A percentile compares a stretch with the other conserved stretches of the same genome.
Evolutionary conservation across 2,888 invertebrate species (phyloP).

Genomic region (Archaeoteleia sp.): DNA sequence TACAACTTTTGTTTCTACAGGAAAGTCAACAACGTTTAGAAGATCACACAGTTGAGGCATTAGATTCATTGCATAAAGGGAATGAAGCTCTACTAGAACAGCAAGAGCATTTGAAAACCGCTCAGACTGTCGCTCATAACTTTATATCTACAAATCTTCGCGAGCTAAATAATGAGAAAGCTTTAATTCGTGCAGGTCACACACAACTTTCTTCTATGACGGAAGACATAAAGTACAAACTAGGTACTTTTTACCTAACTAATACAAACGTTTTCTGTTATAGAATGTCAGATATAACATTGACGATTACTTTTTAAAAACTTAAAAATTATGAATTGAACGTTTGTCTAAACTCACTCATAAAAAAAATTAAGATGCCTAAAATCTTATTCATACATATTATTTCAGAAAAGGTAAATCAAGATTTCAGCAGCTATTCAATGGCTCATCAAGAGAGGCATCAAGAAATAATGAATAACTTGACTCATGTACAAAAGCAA

Average conservation of each 20-base stretch:
- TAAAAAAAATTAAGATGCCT: neutral
- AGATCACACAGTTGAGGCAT: slow-evolving; percentile 73
- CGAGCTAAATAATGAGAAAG: slow-evolving; percentile 78
- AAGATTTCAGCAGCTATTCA: slow-evolving; percentile 76
- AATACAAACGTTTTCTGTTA: no score
- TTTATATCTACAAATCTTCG: slow-evolving; percentile 77
- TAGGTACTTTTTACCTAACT: slow-evolving; percentile 75
- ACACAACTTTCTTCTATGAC: slow-evolving; percentile 77
- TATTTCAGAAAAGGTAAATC: slow-evolving; percentile 75
- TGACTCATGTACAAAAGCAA: slow-evolving; percentile 77
- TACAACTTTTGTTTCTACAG: no score
- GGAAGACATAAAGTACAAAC: slow-evolving; percentile 76
- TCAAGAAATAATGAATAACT: slow-evolving; percentile 77
- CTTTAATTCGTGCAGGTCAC: slow-evolving; percentile 78
- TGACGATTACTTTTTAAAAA: no score
- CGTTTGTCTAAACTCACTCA: neutral
- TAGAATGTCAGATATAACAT: no score
- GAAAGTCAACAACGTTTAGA: slow-evolving; percentile 76
- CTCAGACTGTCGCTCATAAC: slow-evolving; percentile 76
- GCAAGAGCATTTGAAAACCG: slow-evolving; percentile 76
- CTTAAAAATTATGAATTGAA: no score
- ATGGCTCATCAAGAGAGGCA: slow-evolving; percentile 76
- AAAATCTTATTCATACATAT: no score
- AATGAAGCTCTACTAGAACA: slow-evolving; percentile 76
- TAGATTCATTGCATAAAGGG: slow-evolving; percentile 73